A percentile compares a stretch with the other conserved stretches of the same genome.
These are phyloP conservation scores for Idaea biselata DNA, from an alignment of 2,888 invertebrate genomes.

Conservation along the genomic window DNA sequence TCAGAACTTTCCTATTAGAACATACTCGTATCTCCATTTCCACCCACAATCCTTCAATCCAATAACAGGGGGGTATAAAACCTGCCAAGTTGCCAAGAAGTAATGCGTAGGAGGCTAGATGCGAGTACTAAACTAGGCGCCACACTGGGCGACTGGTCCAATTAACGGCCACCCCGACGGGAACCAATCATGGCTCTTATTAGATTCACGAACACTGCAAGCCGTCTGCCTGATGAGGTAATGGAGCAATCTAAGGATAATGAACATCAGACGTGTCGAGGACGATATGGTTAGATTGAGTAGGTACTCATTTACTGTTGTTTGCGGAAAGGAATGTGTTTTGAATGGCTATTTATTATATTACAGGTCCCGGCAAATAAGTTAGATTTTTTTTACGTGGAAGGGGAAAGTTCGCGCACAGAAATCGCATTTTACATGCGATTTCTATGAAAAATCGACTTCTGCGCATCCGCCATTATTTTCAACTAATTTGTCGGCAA, in stretches of 20 bases:
- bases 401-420: too few relatives aligned
- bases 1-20: neutral
- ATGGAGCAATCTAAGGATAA: neutral
- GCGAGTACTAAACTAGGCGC: neutral
- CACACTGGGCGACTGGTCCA: neutral
- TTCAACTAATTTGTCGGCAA: too few relatives aligned
- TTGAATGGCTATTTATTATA: too few relatives aligned
- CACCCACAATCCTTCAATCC: neutral
- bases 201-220: neutral
- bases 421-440: too few relatives aligned
- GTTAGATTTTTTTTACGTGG: too few relatives aligned
- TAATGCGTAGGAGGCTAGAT: neutral
- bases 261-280: neutral
- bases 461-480: too few relatives aligned
- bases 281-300: neutral
- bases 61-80: neutral
- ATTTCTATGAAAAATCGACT: too few relatives aligned
- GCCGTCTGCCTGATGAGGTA: neutral
- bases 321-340: neutral
- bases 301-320: neutral
- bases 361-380: too few relatives aligned
- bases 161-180: neutral
- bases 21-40: neutral
- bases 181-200: neutral
- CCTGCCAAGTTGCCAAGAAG: neutral